Evolutionary conservation across 2,888 invertebrate species (phyloP), one percentile per base, ranked within the genome.

Genomic region (Schizaphis graminum): DNA sequence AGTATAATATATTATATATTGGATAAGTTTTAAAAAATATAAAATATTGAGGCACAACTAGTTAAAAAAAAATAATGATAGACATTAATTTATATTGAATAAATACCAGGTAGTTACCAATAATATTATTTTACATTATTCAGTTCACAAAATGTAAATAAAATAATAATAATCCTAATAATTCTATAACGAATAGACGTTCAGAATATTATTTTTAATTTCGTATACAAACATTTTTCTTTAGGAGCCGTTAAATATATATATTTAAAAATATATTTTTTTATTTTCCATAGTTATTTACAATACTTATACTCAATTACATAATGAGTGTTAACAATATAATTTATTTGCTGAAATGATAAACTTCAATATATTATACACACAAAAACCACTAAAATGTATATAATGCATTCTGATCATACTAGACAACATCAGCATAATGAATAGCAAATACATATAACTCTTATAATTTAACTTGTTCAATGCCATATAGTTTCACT

Each of bases 371-470:
- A 61, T 85, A 86, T 86, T 47, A 53, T n/a, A 35, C 16, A 16
- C 44, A 57, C n/a, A 28, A 56, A 56, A 7, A 44, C 85, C 21
- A 44, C 85, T 44, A n/a, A 85, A 91, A 91, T 44, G n/a, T 90
- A 28, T 47, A 87, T 21, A 47, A 44, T 44, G 5, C 21, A 86
- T 61, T 86, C 44, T 47, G 11, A 57, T n/a, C n/a, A n/a, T 47
- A 86, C 28, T 56, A 86, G 28, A 61, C 35, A 28, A 35, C 35
- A 87, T 49, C 21, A 49, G 49, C 87, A 16, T 92, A 92, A 92
- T 67, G 47, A 92, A 92, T 87, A 24, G 87, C 49, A 87, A 92
- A 92, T 91, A 44, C 41, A 44, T 44, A 91, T 28, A 92, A 49
- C n/a, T 16, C 24, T 53, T 41, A 28, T n/a, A 56, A 35, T 53